A percentile compares a stretch with the other conserved stretches of the same genome.
These are phyloP conservation scores for Odontocolon sp. DNA, from an alignment of 2,888 invertebrate genomes.

Conservation along the genomic window DNA sequence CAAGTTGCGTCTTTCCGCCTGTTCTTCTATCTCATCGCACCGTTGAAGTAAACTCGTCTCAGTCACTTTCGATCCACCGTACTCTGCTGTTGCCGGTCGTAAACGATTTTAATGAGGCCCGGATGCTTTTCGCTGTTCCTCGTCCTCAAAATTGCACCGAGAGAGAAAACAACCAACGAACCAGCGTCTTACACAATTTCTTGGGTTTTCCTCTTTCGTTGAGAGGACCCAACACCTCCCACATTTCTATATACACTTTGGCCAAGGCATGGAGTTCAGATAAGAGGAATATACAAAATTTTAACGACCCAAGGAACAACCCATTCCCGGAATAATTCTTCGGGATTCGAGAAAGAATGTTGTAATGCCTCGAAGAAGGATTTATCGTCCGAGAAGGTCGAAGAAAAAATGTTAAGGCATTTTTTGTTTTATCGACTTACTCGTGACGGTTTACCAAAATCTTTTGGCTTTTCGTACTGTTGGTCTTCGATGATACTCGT, in stretches of 20 bases:
- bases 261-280: not conserved
- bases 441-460: not conserved
- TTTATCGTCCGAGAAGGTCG: slow-evolving; percentile 3
- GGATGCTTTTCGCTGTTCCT: slow-evolving; percentile 23
- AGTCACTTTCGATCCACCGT: slow-evolving; percentile 9
- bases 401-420: not conserved
- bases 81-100: slow-evolving; percentile 21
- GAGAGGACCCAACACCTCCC: not conserved
- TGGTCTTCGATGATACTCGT: not conserved
- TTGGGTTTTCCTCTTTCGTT: slow-evolving; percentile 12
- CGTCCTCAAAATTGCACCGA: slow-evolving; percentile 22
- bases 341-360: slow-evolving; percentile 11
- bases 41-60: not conserved
- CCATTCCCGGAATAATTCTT: slow-evolving; percentile 12
- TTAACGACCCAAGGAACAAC: slow-evolving; percentile 26
- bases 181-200: not conserved
- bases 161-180: not conserved
- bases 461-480: not conserved
- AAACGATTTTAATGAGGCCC: slow-evolving; percentile 48
- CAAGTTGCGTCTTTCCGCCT: not conserved
- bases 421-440: not conserved
- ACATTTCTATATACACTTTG: not conserved
- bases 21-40: slow-evolving; percentile 4
- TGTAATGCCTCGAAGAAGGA: slow-evolving; percentile 14
- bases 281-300: slow-evolving; percentile 16